These are phyloP conservation scores for Lepidonotus clava DNA, from an alignment of 2,888 invertebrate genomes.

Conservation along the genomic window DNA sequence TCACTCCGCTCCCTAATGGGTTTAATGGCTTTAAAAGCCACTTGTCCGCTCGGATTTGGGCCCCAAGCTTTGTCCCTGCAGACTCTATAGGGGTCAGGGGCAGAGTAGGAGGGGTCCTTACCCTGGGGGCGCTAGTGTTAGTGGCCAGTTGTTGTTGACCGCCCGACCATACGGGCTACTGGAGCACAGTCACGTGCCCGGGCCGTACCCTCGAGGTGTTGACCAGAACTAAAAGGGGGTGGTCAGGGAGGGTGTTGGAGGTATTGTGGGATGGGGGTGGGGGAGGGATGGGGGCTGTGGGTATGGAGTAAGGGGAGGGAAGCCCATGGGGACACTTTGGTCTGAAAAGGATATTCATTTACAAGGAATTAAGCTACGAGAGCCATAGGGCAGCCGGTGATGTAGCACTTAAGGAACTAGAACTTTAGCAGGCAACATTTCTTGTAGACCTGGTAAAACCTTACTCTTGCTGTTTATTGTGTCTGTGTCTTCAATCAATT, in stretches of 20 bases:
- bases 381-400: too few species aligned
- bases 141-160: slow-evolving; percentile 4
- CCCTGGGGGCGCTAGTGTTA: background rate
- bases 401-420: too few species aligned
- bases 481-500: too few species aligned
- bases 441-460: too few species aligned
- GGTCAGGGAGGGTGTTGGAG: background rate
- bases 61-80: background rate
- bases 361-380: too few species aligned
- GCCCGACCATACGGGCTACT: background rate
- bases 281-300: background rate
- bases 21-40: slow-evolving; percentile 43
- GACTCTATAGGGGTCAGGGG: background rate
- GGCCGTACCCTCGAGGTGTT: background rate
- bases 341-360: background rate
- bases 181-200: background rate
- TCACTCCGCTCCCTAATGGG: slow-evolving; percentile 1
- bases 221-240: background rate
- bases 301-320: background rate
- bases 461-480: too few species aligned
- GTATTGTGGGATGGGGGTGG: too few species aligned
- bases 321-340: background rate
- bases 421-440: too few species aligned
- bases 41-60: slow-evolving; percentile 8
- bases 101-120: background rate